Evolutionary conservation across 2,888 invertebrate genomes (phyloP), one percentile per base, ranked within the genome.

Genomic region (Andrena bicolor): DNA sequence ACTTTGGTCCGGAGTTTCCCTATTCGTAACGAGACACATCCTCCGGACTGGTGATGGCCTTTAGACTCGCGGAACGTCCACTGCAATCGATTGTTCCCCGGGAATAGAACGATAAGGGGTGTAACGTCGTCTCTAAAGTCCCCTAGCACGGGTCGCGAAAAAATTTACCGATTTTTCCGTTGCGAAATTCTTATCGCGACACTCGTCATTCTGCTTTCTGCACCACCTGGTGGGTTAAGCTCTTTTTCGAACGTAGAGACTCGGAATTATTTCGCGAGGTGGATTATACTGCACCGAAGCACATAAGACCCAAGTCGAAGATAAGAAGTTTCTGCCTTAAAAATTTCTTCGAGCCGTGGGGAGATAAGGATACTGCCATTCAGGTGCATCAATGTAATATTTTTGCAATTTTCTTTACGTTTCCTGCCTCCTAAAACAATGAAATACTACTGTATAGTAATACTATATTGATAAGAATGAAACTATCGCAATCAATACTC

Each of bases 1-100:
- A 79, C 79, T 53, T 68, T 16, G 16, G 41, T 28, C 26, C 28
- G 61, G 77, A 61, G 49, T 64, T 56, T 56, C 13, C 48, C 73
- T 23, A 66, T 41, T 79, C 10, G 16, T 16, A 26, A 16, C 10
- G 20, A 56, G 26, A 49, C 8, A 13, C 28, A 49, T 68, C 26
- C 20, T 26, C 23, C 20, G 5, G 26, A 16, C 13, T n/a, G 28
- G 60, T 32, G 41, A 32, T 30, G 26, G 26, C 16, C 8, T 23
- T 26, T 41, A 41, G 4, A 41, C 41, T 41, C 41, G 41, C 41
- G 41, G 4, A 41, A 41, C 41, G 41, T 41, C 16, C 5, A 16
- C 41, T 16, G 41, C 41, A 41, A 41, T 41, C 41, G 41, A 16
- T 41, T 41, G 41, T 1, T 41, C 16, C 41, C 4, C 41, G 41